These are phyloP conservation scores for Leptonema lineaticorne DNA, from an alignment of 1,140 invertebrate species.

Conservation along the genomic window DNA sequence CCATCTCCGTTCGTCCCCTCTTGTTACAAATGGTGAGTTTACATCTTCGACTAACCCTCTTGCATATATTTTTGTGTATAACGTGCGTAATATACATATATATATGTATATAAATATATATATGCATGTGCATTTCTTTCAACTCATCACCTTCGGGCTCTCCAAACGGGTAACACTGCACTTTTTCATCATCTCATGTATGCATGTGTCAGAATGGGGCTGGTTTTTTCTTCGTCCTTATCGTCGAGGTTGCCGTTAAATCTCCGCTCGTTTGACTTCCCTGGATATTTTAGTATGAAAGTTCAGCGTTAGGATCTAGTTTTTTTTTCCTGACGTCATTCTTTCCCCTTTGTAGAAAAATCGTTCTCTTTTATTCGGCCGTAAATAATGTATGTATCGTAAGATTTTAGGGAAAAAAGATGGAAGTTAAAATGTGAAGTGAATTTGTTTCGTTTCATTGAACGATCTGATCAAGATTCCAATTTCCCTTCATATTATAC, in stretches of 20 bases:
- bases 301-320: not conserved
- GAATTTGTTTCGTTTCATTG: too few species aligned
- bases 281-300: conserved; percentile 31
- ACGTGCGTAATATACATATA: too few species aligned
- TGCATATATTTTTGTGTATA: not conserved
- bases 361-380: too few species aligned
- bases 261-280: conserved; percentile 30
- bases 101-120: too few species aligned
- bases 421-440: too few species aligned
- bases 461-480: too few species aligned
- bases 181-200: not conserved
- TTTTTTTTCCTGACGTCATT: too few species aligned
- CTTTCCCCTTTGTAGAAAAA: too few species aligned
- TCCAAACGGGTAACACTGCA: too few species aligned
- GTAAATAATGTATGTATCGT: too few species aligned
- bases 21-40: not conserved
- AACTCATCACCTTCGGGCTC: conserved; percentile 16
- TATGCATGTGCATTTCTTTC: not conserved
- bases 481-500: too few species aligned
- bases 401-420: too few species aligned
- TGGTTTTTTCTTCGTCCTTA: not conserved
- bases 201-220: not conserved
- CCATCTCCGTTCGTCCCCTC: not conserved
- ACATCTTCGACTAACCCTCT: not conserved
- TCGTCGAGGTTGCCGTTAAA: not conserved